Evolutionary conservation across 2,113 vertebrate species (phyloP), one percentile per base, ranked within the genome.

Genomic region (Hepsetus odoe): DNA sequence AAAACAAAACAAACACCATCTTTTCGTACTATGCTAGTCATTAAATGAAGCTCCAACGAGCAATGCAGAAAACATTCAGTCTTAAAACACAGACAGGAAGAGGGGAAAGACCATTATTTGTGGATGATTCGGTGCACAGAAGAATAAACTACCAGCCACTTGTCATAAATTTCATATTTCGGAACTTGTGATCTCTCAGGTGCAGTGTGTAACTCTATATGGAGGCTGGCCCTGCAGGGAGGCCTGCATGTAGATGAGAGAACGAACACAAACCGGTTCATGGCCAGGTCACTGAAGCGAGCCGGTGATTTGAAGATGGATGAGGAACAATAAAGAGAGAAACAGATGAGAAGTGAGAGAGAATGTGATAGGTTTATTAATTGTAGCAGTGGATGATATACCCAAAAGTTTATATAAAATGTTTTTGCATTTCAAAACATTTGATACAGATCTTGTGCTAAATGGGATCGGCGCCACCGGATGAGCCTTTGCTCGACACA

Each of bases 71-170:
- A 56, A 40, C 20, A 5, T 18, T 4, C 14, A 22, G 5, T 5
- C 5, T 40, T 14, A 38, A 3, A 2, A 35, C 13, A 20, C 18
- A n/a, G 16, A 2, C 2, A 55, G 44, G 2, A 46, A 44, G 30
- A 6, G 56, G 32, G 32, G 35, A 51, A 14, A 79, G 53, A 56
- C 49, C 35, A 53, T 58, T 55, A 74, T 32, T 30, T 28, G 24
- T 33, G 26, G 1, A 42, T 40, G 59, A 76, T 26, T 76, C 24
- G 14, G 22, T 55, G 2, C 51, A 40, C 22, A 55, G 49, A 18
- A 59, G 9, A 56, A 58, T 7, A 16, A 61, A 61, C 58, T 32
- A 32, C 30, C 6, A 28, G 26, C 12, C n/a, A 26, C 33, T 5
- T 9, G 5, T 5, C 18, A 53, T 70, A 58, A 72, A 59, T 59